Base-by-base conservation (phyloP, 2,888 invertebrate species). In the Eilema depressum region DNA sequence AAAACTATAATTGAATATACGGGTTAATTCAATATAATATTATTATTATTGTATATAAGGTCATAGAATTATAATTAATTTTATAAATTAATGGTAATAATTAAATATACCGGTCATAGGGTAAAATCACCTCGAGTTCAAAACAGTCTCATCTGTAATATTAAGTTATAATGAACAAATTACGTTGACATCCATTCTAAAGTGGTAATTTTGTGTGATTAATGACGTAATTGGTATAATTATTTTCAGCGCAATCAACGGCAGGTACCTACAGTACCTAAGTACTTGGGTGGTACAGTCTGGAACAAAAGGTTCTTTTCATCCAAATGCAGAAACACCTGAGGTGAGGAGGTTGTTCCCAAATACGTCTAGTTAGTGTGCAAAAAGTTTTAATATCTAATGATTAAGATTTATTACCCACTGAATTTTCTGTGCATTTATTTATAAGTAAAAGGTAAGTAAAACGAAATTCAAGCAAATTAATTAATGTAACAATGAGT, bases 171-270 rank as follows among this genome's bases (percentile, higher is more conserved):
- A 68, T 72, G 67, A 68, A 60, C 62, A 75, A 71, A 63, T 75
- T 72, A 53, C 66, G 28, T 73, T 69, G 71, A 63, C 28, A 56
- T 69, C n/a, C 60, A 70, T 70, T 71, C 75, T 68, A 62, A 63
- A 68, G 66, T 65, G 37, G 26, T 74, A 76, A 77, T 77, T n/a
- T 81, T 72, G 66, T 26, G 71, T 82, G 74, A 82, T 79, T 79
- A 79, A 80, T 77, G 80, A 74, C 75, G 66, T 81, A 72, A 80
- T 79, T 76, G 75, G 70, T 64, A 37, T 77, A 82, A 80, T 79
- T 82, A 79, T 79, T 79, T 82, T 82, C 74, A 79, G 70, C 80
- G 74, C 71, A 77, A 73, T 75, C 74, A 73, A 66, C 69, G 73
- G 75, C 75, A 30, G 67, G 73, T 69, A 63, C 77, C 20, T 20